These are phyloP conservation scores for Phylloscopus trochilus DNA, from an alignment of 2,113 vertebrate species.

Conservation along the genomic window DNA sequence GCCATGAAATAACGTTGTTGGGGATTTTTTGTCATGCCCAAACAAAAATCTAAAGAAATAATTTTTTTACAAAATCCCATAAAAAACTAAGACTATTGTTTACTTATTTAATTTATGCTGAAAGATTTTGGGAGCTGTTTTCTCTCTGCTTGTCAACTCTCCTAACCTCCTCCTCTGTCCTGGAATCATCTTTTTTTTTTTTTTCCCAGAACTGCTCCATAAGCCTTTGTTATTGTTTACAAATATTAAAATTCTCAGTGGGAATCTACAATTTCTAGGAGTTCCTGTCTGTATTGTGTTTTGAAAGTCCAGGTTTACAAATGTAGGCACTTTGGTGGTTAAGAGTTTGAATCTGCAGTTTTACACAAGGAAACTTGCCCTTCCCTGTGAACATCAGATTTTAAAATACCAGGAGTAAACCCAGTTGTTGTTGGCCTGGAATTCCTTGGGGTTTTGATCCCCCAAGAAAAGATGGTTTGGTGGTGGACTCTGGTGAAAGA, in stretches of 20 bases:
- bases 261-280: not conserved
- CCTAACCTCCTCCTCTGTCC: not conserved
- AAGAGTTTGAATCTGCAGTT: not conserved
- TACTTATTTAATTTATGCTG: conserved; percentile 16
- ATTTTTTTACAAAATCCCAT: not conserved
- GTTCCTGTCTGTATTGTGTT: not conserved
- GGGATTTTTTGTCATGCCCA: not conserved
- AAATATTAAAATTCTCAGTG: not conserved
- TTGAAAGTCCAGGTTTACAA: not conserved
- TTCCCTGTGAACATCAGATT: not conserved
- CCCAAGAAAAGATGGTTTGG: not conserved
- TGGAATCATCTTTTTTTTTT: not conserved
- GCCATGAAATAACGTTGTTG: not conserved
- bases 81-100: not conserved
- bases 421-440: not conserved
- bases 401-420: not conserved
- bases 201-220: not conserved
- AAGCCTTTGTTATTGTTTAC: not conserved
- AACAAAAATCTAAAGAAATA: not conserved
- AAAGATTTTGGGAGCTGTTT: conserved; percentile 11
- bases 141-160: not conserved
- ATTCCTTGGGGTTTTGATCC: not conserved
- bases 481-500: not conserved
- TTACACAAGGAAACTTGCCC: not conserved
- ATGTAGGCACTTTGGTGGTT: not conserved